Evolutionary conservation across 2,113 vertebrate genomes (phyloP), one percentile per base, ranked within the genome.

Genomic region (Dromiciops gliroides): DNA sequence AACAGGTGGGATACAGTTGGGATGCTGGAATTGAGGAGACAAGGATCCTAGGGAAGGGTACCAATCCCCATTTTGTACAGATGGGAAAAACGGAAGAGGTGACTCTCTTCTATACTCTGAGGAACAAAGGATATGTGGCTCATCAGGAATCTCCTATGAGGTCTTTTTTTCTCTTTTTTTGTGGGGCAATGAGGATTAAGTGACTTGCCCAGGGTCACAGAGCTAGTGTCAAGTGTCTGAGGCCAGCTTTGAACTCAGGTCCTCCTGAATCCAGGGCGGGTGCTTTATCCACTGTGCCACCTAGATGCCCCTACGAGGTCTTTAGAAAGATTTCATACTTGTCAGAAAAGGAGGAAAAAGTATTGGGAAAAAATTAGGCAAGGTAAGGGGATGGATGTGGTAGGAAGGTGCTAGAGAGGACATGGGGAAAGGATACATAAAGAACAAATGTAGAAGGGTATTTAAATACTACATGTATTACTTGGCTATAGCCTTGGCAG

Each of bases 401-500:
- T 6, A 26, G 48, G 0, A 23, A 47, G n/a, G 48, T 53, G 88
- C 37, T 6, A 8, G 26, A 28, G 25, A 24, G 53, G 26, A 26
- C 51, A 31, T 48, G 25, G 89, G 44, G 52, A 60, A 60, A 91
- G 9, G 92, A 1, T 8, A 3, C 60, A 83, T 22, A 83, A 83
- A 83, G 67, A 83, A 83, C 67, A 83, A 83, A 83, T 23, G 19
- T 83, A 44, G n/a, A 44, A 83, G 19, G 67, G 19, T 44, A 24
- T 1, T 3, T 47, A 25, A 67, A 49, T 50, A 48, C 28, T 1
- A 6, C 0, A 44, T 26, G 44, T 6, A 37, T 50, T 93, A 97
- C 96, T 96, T 97, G 95, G 83, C 90, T 47, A 23, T 23, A 44
- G 83, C 89, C 94, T 88, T 8, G 90, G 0, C 99, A 99, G 98